Evolutionary conservation across 2,888 invertebrate genomes (phyloP).

Genomic region (Odontocerum albicorne): DNA sequence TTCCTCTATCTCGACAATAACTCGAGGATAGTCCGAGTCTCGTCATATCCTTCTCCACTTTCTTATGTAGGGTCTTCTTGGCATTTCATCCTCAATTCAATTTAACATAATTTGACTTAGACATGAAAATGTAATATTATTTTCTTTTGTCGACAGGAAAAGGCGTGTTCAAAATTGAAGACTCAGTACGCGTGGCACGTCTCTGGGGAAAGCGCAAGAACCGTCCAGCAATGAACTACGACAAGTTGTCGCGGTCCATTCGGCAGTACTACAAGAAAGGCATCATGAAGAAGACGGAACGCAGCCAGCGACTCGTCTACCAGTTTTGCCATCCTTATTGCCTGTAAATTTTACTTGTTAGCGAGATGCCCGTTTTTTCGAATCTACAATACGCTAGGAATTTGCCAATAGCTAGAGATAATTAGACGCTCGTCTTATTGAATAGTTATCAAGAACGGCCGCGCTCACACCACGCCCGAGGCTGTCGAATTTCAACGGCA

Average conservation of each 20-base stretch:
- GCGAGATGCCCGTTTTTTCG: slow-evolving; percentile 13
- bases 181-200: slow-evolving; percentile 95
- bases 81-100: too few relatives aligned
- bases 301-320: slow-evolving; percentile 97
- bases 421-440: slow-evolving; percentile 4
- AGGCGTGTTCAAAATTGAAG: slow-evolving; percentile 99
- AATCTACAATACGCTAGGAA: slow-evolving; percentile 9
- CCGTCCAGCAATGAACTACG: slow-evolving; percentile 99
- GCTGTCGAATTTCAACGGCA: slow-evolving; percentile 19
- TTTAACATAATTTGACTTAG: too few relatives aligned
- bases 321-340: slow-evolving; percentile 97
- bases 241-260: slow-evolving; percentile 96
- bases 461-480: slow-evolving; percentile 12
- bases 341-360: slow-evolving; percentile 57
- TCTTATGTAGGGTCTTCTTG: too few relatives aligned
- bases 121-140: neutral
- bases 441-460: slow-evolving; percentile 8
- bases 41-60: too few relatives aligned
- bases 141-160: slow-evolving; percentile 53
- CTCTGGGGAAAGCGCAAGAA: slow-evolving; percentile 98
- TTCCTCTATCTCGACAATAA: too few relatives aligned
- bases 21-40: too few relatives aligned
- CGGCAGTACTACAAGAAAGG: slow-evolving; percentile 99
- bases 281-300: slow-evolving; percentile 98
- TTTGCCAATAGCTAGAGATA: slow-evolving; percentile 14